Conservation (phyloP, 2,797 vertebrate genomes). For the Gymnoscopelus microlampas region DNA sequence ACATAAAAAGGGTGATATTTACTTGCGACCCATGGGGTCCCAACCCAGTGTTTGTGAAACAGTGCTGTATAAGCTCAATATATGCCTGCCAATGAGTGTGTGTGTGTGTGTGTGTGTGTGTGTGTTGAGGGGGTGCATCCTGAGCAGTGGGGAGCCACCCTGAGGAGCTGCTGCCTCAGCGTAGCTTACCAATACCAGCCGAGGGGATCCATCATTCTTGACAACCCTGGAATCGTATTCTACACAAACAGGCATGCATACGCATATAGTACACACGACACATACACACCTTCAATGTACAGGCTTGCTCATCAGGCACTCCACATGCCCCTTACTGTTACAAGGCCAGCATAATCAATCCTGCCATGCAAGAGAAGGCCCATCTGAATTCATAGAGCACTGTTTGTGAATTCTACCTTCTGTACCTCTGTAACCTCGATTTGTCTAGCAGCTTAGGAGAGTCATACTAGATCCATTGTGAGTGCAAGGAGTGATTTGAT, state of each 20-base stretch:
- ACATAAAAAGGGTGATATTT: too few relatives aligned
- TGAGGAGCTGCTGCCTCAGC: conserved; percentile 71
- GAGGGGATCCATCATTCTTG: conserved; percentile 72
- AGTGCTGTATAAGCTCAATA: too few relatives aligned
- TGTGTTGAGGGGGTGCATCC: conserved; percentile 29
- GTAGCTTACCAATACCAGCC: conserved; percentile 37
- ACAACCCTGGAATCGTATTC: conserved; percentile 43
- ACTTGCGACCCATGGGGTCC: too few relatives aligned
- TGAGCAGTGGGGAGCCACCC: conserved; percentile 55
- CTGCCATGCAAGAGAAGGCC: conserved; percentile 21
- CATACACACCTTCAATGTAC: conserved; percentile 13
- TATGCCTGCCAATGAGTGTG: neutral
- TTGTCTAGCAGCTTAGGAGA: conserved; percentile 15
- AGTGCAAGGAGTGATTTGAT: neutral
- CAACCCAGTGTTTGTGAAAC: too few relatives aligned
- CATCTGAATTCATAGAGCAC: conserved; percentile 30
- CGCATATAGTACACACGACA: conserved; percentile 6
- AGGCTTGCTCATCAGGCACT: conserved; percentile 45
- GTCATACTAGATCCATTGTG: neutral
- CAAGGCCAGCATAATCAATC: conserved; percentile 63
- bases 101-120: neutral
- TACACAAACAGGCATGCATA: conserved; percentile 31
- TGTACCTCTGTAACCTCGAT: conserved; percentile 7
- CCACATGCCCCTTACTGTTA: conserved; percentile 18
- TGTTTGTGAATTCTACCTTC: conserved; percentile 22